These are phyloP conservation scores for Coregonus ussuriensis DNA, from an alignment of 2,797 vertebrate genomes.

Conservation along the genomic window DNA sequence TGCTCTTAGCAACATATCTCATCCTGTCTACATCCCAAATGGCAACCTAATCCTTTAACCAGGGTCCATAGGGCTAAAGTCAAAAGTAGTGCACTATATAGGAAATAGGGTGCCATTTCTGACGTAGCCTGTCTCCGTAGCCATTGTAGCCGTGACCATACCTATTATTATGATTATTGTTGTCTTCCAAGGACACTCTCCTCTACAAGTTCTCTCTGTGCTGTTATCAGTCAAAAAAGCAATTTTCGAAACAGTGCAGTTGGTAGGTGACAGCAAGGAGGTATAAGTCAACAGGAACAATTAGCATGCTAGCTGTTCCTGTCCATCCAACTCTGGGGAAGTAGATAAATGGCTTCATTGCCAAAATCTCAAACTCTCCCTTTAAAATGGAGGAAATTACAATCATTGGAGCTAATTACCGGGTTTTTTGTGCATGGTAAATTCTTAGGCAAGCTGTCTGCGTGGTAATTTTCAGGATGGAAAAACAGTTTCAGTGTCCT, in stretches of 20 bases:
- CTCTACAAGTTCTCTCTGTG: slow-evolving; percentile 14
- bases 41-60: neutral
- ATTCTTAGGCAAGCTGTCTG: too few species aligned
- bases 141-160: slow-evolving; percentile 33
- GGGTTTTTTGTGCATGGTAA: too few species aligned
- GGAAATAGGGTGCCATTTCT: neutral
- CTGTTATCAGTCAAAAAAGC: slow-evolving; percentile 61
- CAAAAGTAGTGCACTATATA: neutral
- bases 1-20: slow-evolving; percentile 61
- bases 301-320: too few species aligned
- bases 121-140: neutral
- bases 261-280: slow-evolving; percentile 40
- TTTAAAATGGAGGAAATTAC: too few species aligned
- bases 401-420: too few species aligned
- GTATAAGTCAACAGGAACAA: slow-evolving; percentile 1
- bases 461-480: too few species aligned
- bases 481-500: too few species aligned
- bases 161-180: slow-evolving; percentile 62
- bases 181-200: slow-evolving; percentile 57
- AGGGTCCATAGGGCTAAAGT: neutral
- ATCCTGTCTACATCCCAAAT: slow-evolving; percentile 45
- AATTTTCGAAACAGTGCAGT: slow-evolving; percentile 50
- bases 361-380: too few species aligned
- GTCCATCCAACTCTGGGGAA: too few species aligned
- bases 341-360: too few species aligned